These are phyloP conservation scores for Aphodius granarius DNA, from an alignment of 2,888 invertebrate genomes.

Conservation along the genomic window DNA sequence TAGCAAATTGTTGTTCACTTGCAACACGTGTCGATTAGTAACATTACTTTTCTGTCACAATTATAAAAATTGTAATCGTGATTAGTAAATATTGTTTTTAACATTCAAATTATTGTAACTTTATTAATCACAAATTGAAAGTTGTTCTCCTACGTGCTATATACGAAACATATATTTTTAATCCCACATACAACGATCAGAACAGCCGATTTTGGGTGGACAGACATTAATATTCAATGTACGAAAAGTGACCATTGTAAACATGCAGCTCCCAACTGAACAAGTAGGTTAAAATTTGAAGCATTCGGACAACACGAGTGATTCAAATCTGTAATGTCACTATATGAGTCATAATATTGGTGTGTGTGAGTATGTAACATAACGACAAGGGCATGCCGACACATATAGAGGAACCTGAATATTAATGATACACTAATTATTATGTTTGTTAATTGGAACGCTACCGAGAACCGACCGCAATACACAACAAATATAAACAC, in stretches of 20 bases:
- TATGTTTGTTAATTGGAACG: background rate
- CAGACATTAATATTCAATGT: background rate
- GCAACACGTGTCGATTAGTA: background rate
- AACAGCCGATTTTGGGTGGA: background rate
- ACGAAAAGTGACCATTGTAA: background rate
- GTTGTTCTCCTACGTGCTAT: background rate
- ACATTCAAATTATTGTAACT: no score
- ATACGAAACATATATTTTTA: background rate
- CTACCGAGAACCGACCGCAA: background rate
- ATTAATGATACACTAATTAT: background rate
- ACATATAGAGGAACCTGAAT: background rate
- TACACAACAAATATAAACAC: background rate
- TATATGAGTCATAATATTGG: background rate
- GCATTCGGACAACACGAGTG: background rate
- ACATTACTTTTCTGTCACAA: background rate
- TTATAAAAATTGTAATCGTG: no score
- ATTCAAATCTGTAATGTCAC: no score
- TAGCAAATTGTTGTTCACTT: background rate
- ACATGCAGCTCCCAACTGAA: background rate
- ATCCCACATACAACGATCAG: background rate
- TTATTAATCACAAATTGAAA: background rate
- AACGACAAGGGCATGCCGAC: background rate
- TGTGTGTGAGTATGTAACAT: no score
- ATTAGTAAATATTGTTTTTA: no score
- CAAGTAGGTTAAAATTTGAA: background rate